Evolutionary conservation across 1,140 invertebrate species (phyloP), one percentile per base, ranked within the genome.

Genomic region (Leptinotarsa defecta): DNA sequence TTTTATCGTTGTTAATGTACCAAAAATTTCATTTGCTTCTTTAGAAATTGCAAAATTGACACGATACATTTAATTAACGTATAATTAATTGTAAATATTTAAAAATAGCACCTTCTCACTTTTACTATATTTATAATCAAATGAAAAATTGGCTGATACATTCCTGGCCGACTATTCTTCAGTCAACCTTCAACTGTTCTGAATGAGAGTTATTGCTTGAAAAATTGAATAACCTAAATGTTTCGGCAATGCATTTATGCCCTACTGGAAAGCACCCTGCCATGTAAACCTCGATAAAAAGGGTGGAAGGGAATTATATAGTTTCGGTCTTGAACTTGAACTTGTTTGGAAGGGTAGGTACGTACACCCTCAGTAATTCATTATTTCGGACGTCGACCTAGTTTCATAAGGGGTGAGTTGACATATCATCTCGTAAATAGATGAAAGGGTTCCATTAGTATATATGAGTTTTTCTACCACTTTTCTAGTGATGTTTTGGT

Each of bases 261-360:
- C 22, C 22, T 6, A 43, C 20, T 68, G 27, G n/a, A 27, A 68
- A 24, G 24, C 34, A 68, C 65, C 65, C 65, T 27, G 43, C 17
- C 65, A 43, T 27, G 15, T 68, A 15, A 68, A 68, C 13, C 65
- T 27, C 65, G 20, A 34, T 68, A 34, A 1, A 43, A 68, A 19
- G 65, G 65, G 65, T 68, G 65, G 11, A 34, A 65, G 52, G 64
- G 64, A 27, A 24, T 68, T 68, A 27, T 68, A 65, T 65, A 65
- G 6, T 65, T 65, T 65, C 63, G 63, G 20, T 65, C 63, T n/a
- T 65, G 63, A 65, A 65, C 63, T 65, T 65, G 63, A 65, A 65
- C 19, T 65, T 20, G 63, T 65, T 20, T 13, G 63, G 24, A 13
- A 27, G 63, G 63, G 15, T 22, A 20, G 5, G 19, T 20, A 20